Evolutionary conservation across 2,113 vertebrate species (phyloP), one percentile per base, ranked within the genome.

Genomic region (Neodon shergylaensis): DNA sequence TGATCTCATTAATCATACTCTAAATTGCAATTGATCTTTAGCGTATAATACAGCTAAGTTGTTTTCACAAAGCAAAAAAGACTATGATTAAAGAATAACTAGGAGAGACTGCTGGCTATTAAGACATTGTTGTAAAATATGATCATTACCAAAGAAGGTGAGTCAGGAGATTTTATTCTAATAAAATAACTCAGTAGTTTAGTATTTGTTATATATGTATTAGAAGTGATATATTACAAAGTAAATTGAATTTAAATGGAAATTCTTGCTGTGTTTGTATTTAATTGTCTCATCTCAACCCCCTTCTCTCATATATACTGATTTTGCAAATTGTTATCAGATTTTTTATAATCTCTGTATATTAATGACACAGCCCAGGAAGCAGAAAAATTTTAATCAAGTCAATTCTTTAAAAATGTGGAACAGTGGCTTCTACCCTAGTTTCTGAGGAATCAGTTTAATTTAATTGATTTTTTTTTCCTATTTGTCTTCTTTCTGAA

Each of bases 121-220:
- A 44, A 91, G 77, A 83, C 77, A 33, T 42, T 90, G 31, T 92
- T 94, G 52, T 52, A 63, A 85, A 95, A 77, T 93, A 90, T 9
- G 77, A 44, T 92, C 90, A 54, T 78, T 88, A 76, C 26, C 52
- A 65, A 72, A 94, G 68, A 33, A 92, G 39, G 28, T 49, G 36
- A 54, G 44, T 94, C 28, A 72, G 49, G 33, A 52, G 65, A 28
- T 26, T 39, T 36, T 9, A 95, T 78, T 65, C 36, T 58, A 58
- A 58, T 58, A 58, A 33, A 88, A 65, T 81, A 95, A 78, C 24
- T 10, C 19, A 79, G 54, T 88, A 65, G 81, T 58, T 92, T 83
- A n/a, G 54, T 78, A 21, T 39, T 70, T 44, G 28, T 73, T 76
- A 39, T 49, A 5, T 82, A 16, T 68, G n/a, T 66, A 14, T 31